phyloP scores from a whole-genome alignment of 2,888 invertebrate species.

The Dolichomitus sp. region DNA sequence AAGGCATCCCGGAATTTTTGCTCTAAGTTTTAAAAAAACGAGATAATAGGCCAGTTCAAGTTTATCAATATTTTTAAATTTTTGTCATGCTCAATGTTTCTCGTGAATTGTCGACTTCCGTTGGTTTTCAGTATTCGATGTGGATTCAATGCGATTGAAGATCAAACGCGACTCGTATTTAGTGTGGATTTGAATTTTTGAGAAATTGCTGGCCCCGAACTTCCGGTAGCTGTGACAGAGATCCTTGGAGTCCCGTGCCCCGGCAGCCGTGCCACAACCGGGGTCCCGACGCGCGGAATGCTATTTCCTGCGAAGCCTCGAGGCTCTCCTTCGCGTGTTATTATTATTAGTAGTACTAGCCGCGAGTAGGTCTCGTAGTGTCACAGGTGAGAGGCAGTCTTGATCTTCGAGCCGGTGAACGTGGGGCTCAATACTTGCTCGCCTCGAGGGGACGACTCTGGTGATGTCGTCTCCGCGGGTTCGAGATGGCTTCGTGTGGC shows the following conservation, averaged over 20 bases:
- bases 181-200: not conserved
- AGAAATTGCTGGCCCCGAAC: not conserved
- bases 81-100: not conserved
- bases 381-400: conserved; percentile 82
- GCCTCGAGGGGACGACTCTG: conserved; percentile 79
- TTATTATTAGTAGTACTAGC: conserved; percentile 61
- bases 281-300: conserved; percentile 45
- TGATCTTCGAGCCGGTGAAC: conserved; percentile 81
- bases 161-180: not conserved
- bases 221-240: not conserved
- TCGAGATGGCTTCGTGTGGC: conserved; percentile 74
- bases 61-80: not conserved
- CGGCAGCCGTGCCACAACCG: conserved; percentile 19
- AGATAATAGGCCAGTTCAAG: conserved; percentile 21
- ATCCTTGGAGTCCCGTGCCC: conserved; percentile 11
- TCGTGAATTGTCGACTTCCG: not conserved
- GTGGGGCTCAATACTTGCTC: conserved; percentile 82
- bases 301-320: conserved; percentile 54
- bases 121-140: not conserved
- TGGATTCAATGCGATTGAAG: not conserved
- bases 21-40: not conserved
- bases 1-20: not conserved
- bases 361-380: conserved; percentile 67
- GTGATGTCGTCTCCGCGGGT: conserved; percentile 79
- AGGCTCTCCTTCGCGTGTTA: conserved; percentile 39